A percentile compares a stretch with the other conserved stretches of the same genome.
phyloP scores from a whole-genome alignment of 2,888 invertebrate genomes.

The Hypselothyrea guttata region DNA sequence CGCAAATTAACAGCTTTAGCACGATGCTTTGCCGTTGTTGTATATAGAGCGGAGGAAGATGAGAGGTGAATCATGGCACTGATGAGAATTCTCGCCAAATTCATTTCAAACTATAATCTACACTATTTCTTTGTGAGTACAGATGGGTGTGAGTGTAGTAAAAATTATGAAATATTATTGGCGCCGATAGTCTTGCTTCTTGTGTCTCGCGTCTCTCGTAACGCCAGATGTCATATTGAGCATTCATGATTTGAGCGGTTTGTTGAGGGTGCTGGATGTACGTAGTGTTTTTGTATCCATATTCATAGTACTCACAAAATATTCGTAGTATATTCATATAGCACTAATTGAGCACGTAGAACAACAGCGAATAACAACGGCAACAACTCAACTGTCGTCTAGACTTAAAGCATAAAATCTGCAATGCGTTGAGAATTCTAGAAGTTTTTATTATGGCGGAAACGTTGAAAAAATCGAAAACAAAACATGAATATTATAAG shows the following conservation, averaged over 20 bases:
- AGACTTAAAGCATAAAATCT: conserved; percentile 71
- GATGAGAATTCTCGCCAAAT: conserved; percentile 19
- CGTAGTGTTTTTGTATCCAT: conserved; percentile 1
- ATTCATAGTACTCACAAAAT: conserved; percentile 2
- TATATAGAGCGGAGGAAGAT: no score
- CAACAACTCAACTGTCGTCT: conserved; percentile 62
- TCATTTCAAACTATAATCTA: conserved; percentile 11
- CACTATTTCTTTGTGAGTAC: not conserved
- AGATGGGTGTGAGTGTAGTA: conserved; percentile 9
- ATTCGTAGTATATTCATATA: conserved; percentile 17
- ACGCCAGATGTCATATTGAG: conserved; percentile 42
- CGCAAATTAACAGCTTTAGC: conserved; percentile 53
- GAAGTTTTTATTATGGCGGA: conserved; percentile 51
- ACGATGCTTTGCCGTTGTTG: conserved; percentile 41
- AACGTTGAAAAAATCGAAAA: conserved; percentile 25
- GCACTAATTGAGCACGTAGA: conserved; percentile 71
- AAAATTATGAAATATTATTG: conserved; percentile 48
- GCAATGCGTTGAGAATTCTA: conserved; percentile 45
- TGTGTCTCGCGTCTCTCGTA: conserved; percentile 2
- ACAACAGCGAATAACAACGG: conserved; percentile 28
- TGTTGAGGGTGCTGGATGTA: conserved; percentile 14
- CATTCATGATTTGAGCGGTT: conserved; percentile 16
- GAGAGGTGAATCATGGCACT: not conserved
- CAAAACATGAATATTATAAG: not conserved
- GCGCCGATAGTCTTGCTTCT: conserved; percentile 5